These are phyloP conservation scores for Temnothorax rugatulus DNA, from an alignment of 2,888 invertebrate genomes.

Conservation along the genomic window DNA sequence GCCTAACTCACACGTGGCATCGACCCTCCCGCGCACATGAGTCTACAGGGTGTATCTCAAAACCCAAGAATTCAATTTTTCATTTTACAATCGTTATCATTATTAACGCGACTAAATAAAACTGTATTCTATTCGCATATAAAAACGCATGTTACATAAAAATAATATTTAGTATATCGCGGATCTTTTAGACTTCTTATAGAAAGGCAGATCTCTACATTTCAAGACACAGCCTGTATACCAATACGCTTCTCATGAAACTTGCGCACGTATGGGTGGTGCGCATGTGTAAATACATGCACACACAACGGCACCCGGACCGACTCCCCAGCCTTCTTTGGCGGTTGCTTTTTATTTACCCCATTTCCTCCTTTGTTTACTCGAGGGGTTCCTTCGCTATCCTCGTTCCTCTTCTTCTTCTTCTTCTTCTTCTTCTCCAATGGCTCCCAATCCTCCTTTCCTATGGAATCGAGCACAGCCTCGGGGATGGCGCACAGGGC, in stretches of 20 bases:
- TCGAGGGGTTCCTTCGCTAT: constrained; percentile 72
- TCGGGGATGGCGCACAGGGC: constrained; percentile 50
- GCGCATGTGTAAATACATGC: constrained; percentile 41
- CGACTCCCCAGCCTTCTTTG: constrained; percentile 72
- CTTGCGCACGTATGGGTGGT: constrained; percentile 16
- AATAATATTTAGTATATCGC: neutral
- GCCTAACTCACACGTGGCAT: constrained; percentile 33
- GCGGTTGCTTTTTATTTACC: constrained; percentile 83
- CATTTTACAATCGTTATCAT: neutral
- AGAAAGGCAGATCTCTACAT: neutral
- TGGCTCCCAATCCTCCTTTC: constrained; percentile 38
- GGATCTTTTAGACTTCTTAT: neutral
- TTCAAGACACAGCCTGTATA: constrained; percentile 31
- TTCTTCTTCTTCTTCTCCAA: constrained; percentile 20
- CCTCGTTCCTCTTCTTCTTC: constrained; percentile 48
- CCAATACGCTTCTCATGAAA: constrained; percentile 5
- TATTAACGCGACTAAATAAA: neutral
- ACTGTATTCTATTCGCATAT: neutral
- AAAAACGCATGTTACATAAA: neutral
- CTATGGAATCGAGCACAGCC: constrained; percentile 53
- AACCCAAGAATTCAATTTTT: neutral
- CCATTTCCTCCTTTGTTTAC: constrained; percentile 84
- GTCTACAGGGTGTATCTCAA: constrained; percentile 29
- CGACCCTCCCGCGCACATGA: neutral
- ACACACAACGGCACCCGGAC: constrained; percentile 37